phyloP scores from a whole-genome alignment of 1,140 invertebrate genomes.

The Heterodera carotae region DNA sequence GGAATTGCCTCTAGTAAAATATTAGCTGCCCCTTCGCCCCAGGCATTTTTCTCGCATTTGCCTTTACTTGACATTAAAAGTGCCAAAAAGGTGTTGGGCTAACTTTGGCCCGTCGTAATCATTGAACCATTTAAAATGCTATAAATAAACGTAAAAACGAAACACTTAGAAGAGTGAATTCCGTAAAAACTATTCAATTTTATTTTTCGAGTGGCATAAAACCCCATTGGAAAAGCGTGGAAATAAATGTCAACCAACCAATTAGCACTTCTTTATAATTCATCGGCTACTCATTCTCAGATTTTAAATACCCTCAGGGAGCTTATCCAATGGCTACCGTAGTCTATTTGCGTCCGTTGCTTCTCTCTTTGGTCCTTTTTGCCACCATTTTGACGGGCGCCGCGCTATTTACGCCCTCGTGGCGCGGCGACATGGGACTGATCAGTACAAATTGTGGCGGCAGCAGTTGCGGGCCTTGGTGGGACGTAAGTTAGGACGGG shows the following conservation, averaged over 20 bases:
- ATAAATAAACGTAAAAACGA: too few relatives aligned
- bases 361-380: constrained; percentile 11
- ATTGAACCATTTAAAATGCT: neutral
- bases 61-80: neutral
- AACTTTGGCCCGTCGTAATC: neutral
- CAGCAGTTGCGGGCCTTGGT: constrained; percentile 19
- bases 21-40: too few relatives aligned
- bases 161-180: too few relatives aligned
- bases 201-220: too few relatives aligned
- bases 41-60: neutral
- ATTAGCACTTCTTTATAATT: too few relatives aligned
- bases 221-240: too few relatives aligned
- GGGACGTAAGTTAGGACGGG: constrained; percentile 1
- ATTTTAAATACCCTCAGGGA: too few relatives aligned
- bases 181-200: too few relatives aligned
- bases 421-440: constrained; percentile 27
- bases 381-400: constrained; percentile 20
- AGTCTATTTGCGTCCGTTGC: constrained; percentile 18
- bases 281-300: too few relatives aligned
- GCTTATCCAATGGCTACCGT: constrained; percentile 15
- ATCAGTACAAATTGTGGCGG: constrained; percentile 11
- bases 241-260: too few relatives aligned
- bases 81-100: neutral
- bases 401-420: constrained; percentile 20
- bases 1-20: neutral